Base-by-base conservation (phyloP, 2,113 vertebrate genomes). In the Microcebus lehilahytsara region DNA sequence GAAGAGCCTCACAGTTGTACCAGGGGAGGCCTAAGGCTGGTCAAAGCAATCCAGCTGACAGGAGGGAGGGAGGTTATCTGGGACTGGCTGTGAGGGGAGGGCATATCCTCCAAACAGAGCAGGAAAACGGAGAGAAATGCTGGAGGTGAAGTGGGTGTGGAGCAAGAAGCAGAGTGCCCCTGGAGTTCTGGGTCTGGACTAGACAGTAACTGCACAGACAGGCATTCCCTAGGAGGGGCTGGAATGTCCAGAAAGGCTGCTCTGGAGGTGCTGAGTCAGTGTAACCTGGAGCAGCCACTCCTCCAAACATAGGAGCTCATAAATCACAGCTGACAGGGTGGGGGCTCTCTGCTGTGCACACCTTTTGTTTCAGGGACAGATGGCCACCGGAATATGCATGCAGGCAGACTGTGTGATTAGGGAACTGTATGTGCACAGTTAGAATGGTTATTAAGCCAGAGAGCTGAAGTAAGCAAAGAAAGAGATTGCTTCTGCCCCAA, bases 351-450 rank as follows among this genome's bases (percentile, higher is more conserved):
- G 32, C 77, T 40, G 71, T 30, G 67, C 27, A 23, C 12, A 69
- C 19, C 37, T 92, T 94, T 53, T 91, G 84, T 91, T 89, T 85
- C 11, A 60, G 78, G 83, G 93, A 93, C 97, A 97, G 96, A 96
- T 96, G 97, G 95, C 27, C 71, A 53, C 58, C 64, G 23, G 34
- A 84, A 53, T 32, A 80, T 3, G 23, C 64, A 56, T 58, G 85
- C 80, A 87, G 22, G 79, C 80, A 85, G 25, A 77, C 93, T 25
- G 60, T 92, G 83, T 74, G 66, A 13, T 60, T 85, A 66, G 49
- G 25, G 32, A 20, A 6, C 30, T 40, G 7, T 17, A 42, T 64
- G 2, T 25, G 62, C 56, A 49, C 51, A 37, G 27, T 30, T 30
- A 7, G 67, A 80, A 40, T 40, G 27, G 51, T 30, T 30, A 40